Evolutionary conservation across 1,140 invertebrate genomes (phyloP), one percentile per base, ranked within the genome.

Genomic region (Armadillidium nasatum): DNA sequence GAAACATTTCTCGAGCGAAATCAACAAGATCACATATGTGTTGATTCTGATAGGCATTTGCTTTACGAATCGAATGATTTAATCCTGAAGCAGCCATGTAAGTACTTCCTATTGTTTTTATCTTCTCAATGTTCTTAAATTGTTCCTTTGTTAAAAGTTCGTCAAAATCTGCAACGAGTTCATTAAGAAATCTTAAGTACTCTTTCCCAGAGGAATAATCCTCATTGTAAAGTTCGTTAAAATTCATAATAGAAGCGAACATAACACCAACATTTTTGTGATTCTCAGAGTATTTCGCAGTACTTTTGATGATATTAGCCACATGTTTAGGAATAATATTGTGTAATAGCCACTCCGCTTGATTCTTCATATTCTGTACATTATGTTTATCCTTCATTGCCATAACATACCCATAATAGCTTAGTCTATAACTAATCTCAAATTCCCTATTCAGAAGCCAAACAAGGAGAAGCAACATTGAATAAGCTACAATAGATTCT

Each of bases 21-120:
- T 96, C 93, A 87, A 97, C 89, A 0, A 97, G 84, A 23, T 93
- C 91, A 83, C 91, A 92, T 0, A 97, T 80, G n/a, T 97, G 95
- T 60, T 91, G 89, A 81, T 93, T 85, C 0, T 90, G 88, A 71
- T 91, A 87, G 84, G 88, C 87, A 77, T 87, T 88, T 22, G 83
- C 68, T 44, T 82, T 79, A 7, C 87, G 82, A 77, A 90, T 86
- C 77, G 89, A 87, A 0, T 93, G 91, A 86, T 96, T 95, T 15
- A 98, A 84, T 0, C 96, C 96, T 76, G 94, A 95, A 0, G 96
- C 96, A 2, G 95, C 96, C 96, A 99, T 99, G 81, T 96, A 98
- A 0, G 95, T 97, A 78, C 93, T 93, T 4, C 96, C 96, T 76
- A 98, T 98, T 0, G 96, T 98, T 84, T 99, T 99, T 76, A 99